Percentiles rank a stretch among this genome's conserved stretches.
These are phyloP conservation scores for Sinella curviseta DNA, from an alignment of 1,140 invertebrate genomes.

Conservation along the genomic window DNA sequence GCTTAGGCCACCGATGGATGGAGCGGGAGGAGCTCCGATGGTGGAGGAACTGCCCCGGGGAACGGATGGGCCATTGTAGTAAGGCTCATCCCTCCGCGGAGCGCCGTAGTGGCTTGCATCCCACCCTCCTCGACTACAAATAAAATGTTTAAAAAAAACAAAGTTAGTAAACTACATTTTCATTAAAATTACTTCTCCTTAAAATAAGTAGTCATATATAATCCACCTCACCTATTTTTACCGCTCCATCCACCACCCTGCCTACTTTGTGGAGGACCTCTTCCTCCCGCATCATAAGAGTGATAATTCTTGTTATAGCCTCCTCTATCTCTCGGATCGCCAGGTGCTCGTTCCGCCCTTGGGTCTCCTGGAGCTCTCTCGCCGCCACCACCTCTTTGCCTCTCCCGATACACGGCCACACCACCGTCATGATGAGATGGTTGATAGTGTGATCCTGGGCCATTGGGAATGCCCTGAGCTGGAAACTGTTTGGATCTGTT, in stretches of 20 bases:
- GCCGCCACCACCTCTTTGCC: not conserved
- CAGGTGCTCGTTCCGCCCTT: slow-evolving; percentile 27
- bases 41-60: not conserved
- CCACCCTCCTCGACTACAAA: not conserved
- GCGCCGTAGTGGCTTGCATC: not conserved
- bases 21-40: not conserved
- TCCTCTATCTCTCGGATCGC: slow-evolving; percentile 27
- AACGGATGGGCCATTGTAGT: not conserved
- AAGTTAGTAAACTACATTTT: no score
- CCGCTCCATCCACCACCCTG: not conserved
- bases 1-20: not conserved
- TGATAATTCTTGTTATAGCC: not conserved
- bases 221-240: slow-evolving; percentile 9
- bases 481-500: not conserved
- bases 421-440: not conserved
- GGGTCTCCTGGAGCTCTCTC: slow-evolving; percentile 21
- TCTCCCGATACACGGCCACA: not conserved
- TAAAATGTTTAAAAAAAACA: no score
- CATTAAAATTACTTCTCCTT: no score
- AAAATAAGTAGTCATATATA: no score
- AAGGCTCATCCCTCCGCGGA: not conserved
- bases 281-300: not conserved
- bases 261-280: not conserved
- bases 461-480: slow-evolving; percentile 1
- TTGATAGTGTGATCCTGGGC: no score